Base-by-base conservation (phyloP, 2,888 invertebrate species). In the Exephanes ischioxanthus region DNA sequence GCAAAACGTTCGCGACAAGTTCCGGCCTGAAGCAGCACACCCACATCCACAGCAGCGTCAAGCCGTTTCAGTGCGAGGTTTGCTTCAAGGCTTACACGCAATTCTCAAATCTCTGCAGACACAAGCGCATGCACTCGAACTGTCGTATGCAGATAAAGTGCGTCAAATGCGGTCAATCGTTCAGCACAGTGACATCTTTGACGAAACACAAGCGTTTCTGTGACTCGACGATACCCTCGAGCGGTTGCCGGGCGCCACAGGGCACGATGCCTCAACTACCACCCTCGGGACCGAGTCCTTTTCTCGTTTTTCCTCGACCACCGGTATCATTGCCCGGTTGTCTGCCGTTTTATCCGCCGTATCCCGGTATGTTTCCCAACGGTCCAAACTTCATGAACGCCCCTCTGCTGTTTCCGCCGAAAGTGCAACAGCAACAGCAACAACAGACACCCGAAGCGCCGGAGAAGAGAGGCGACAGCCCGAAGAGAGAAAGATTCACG, bases 21-120 rank as follows among this genome's bases (percentile, higher is more conserved):
- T 99, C 99, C 88, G 99, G 99, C 55, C 96, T 99, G 79, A 99
- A 99, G 94, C 99, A 99, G 94, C 99, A 99, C 95, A 98, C 99
- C 48, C 99, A 99, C 95, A 99, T 99, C 91, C 99, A 99, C 95
- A 98, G 98, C 92, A 98, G 98, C 93, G 97, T 99, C 89, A 99
- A 99, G 94, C 99, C 99, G 3, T 99, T 99, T 95, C 97, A 97
- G 96, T 99, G 98, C 95, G 98, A 98, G 94, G 98, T 99, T 89
- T 99, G 99, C 95, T 97, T 97, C 93, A 99, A 99, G 95, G 97
- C 99, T 11, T 99, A 99, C 95, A 99, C 99, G 3, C 99, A 99
- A 95, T 99, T 99, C 94, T 99, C 99, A 55, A 99, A 99, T 94
- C 95, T 99, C 92, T 99, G 99, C 94, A 97, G 99, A n/a, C 99